Evolutionary conservation across 2,888 invertebrate genomes (phyloP).

Genomic region (Dolichopus griseipennis): DNA sequence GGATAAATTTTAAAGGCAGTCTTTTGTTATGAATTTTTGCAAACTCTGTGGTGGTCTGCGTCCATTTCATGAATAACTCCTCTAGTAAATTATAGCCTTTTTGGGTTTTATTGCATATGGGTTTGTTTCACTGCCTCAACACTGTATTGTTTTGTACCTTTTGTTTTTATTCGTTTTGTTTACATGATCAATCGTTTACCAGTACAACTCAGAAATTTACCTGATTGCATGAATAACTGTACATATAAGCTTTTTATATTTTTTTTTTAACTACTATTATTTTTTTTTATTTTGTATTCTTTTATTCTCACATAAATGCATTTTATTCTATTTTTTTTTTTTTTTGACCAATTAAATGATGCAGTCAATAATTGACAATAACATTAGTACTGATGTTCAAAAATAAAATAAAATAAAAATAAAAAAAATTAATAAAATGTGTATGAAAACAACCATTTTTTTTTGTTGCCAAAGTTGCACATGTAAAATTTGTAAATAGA

Average conservation of each 20-base stretch:
- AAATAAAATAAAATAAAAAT: neutral
- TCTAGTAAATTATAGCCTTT: too few relatives aligned
- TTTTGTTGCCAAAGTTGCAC: neutral
- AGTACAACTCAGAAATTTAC: neutral
- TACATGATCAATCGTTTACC: neutral
- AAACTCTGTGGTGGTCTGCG: too few relatives aligned
- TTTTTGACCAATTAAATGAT: neutral
- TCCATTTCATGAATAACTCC: too few relatives aligned
- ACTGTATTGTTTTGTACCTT: too few relatives aligned
- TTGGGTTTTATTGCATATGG: too few relatives aligned
- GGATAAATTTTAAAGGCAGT: too few relatives aligned
- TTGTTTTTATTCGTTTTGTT: neutral
- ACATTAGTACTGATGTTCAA: neutral
- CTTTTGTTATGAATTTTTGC: too few relatives aligned
- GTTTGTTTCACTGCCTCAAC: too few relatives aligned
- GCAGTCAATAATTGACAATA: constrained; percentile 1
- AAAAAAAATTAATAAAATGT: neutral
- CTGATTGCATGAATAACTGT: neutral
- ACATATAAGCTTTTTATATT: neutral
- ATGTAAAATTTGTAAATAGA: neutral
- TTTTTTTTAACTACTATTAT: neutral
- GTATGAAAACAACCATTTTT: neutral
- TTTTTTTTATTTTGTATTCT: too few relatives aligned
- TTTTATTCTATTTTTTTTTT: too few relatives aligned
- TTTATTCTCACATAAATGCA: neutral